A percentile compares a stretch with the other conserved stretches of the same genome.
phyloP scores from a whole-genome alignment of 2,113 vertebrate species.

The Phylloscopus trochilus region DNA sequence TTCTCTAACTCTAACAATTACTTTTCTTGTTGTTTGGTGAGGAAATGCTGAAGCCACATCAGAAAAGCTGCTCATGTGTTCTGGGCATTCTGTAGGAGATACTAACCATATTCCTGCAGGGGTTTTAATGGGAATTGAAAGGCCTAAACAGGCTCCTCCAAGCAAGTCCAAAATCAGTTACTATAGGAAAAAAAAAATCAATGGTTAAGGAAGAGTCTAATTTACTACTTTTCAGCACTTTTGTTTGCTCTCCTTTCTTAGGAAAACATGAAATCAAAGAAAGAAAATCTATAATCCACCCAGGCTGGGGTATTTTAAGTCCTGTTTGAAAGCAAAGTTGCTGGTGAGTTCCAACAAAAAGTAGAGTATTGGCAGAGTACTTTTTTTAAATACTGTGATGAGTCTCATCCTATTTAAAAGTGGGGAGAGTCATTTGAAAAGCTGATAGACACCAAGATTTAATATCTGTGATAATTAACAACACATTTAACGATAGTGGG shows the following conservation, averaged over 20 bases:
- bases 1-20: neutral
- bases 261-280: neutral
- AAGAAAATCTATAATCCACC: neutral
- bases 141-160: neutral
- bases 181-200: neutral
- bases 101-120: neutral
- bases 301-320: constrained; percentile 2
- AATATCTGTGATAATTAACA: constrained; percentile 39
- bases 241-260: neutral
- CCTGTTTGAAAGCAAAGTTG: constrained; percentile 6
- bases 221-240: neutral
- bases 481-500: neutral
- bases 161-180: neutral
- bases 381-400: neutral
- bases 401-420: constrained; percentile 29
- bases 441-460: constrained; percentile 7
- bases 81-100: neutral
- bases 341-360: constrained; percentile 24
- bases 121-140: constrained; percentile 6
- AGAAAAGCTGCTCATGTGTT: neutral
- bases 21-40: neutral
- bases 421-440: neutral
- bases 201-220: neutral
- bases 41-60: neutral
- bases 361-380: neutral